Evolutionary conservation across 2,888 invertebrate species (phyloP), one percentile per base, ranked within the genome.

Genomic region (Omphaloscelis lunosa): DNA sequence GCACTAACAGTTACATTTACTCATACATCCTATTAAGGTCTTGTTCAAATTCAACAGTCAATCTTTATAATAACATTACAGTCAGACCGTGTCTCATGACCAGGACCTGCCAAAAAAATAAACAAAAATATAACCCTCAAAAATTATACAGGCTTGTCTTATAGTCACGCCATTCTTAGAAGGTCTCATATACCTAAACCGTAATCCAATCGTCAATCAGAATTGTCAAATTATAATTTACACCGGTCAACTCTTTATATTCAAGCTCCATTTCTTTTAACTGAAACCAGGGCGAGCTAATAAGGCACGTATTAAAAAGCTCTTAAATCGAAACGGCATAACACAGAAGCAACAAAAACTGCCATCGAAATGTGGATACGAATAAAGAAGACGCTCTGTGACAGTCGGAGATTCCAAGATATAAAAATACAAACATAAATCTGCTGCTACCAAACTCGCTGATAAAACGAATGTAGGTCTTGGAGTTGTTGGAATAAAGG

Each of bases 311-410:
- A 93, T 93, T 93, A 93, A 93, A 91, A 91, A 88, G 86, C 87
- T 88, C 89, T 92, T 90, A 92, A 93, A 92, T 90, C 88, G 91
- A 93, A 92, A 93, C 90, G 86, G 90, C 90, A 90, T 87, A 89
- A 90, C 89, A 90, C 89, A 86, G 89, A 86, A 89, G 90, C 91
- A 91, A 93, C 91, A 93, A 93, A 93, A 94, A 91, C 90, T 94
- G 93, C 93, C 94, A 93, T 90, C 90, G 90, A 91, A 91, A 92
- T 92, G 90, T 93, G 93, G 92, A 92, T 93, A 89, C 90, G 92
- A 91, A 94, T 92, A 93, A 95, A 92, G 91, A 91, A 92, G 92
- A 93, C 88, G 89, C 90, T 88, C 90, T 92, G 93, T 93, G 94
- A 94, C 93, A 93, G 91, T 89, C 89, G 79, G 89, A 92, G 93